Evolutionary conservation across 2,797 vertebrate species (phyloP).

Genomic region (Hipposideros larvatus): DNA sequence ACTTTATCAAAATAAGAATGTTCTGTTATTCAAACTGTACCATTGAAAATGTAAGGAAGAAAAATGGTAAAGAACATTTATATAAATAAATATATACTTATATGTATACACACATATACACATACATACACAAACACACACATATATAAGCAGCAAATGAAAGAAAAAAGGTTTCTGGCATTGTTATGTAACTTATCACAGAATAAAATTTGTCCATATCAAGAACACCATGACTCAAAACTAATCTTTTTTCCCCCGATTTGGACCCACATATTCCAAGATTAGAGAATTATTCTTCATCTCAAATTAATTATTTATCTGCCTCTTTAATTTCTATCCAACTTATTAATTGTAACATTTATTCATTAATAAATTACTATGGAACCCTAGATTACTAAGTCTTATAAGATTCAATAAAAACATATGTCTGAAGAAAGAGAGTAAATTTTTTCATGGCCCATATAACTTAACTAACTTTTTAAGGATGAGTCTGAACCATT

Average conservation of each 20-base stretch:
- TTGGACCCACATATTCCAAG: background rate
- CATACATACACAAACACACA: background rate
- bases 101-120: background rate
- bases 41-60: background rate
- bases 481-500: background rate
- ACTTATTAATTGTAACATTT: background rate
- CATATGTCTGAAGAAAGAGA: background rate
- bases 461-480: constrained; percentile 58
- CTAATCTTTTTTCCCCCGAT: background rate
- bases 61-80: background rate
- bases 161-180: background rate
- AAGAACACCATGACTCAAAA: background rate
- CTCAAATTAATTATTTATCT: background rate
- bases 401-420: background rate
- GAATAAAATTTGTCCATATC: background rate
- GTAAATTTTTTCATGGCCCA: constrained; percentile 16
- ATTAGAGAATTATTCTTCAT: background rate
- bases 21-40: background rate
- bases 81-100: background rate
- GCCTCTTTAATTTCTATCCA: background rate
- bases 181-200: background rate
- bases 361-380: background rate
- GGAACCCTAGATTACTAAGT: background rate
- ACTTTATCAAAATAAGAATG: background rate
- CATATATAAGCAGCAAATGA: background rate